A percentile compares a stretch with the other conserved stretches of the same genome.
These are phyloP conservation scores for Deilephila elpenor DNA, from an alignment of 2,888 invertebrate species.

Conservation along the genomic window DNA sequence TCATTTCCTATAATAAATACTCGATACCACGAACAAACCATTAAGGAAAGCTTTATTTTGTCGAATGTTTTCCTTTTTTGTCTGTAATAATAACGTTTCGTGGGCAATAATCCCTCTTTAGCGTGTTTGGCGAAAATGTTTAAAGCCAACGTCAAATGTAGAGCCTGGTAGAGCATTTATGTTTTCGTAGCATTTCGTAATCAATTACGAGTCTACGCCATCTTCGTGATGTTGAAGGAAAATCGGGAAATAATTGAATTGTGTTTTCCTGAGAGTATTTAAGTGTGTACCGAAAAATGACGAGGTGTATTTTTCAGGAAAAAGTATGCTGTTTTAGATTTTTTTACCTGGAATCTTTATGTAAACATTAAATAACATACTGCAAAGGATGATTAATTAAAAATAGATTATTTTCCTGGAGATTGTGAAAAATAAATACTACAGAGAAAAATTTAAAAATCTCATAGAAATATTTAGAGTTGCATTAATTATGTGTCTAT, in stretches of 20 bases:
- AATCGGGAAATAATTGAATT: conserved; percentile 6
- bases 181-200: conserved; percentile 13
- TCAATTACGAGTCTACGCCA: conserved; percentile 5
- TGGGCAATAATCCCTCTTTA: conserved; percentile 13
- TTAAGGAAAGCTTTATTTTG: neutral
- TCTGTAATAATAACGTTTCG: conserved; percentile 1
- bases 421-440: too few relatives aligned
- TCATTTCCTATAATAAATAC: neutral
- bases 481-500: too few relatives aligned
- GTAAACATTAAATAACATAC: too few relatives aligned
- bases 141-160: conserved; percentile 11
- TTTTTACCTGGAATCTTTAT: too few relatives aligned
- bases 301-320: neutral
- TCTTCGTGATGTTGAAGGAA: neutral
- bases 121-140: conserved; percentile 17
- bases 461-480: too few relatives aligned
- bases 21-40: neutral
- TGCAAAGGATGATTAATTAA: too few relatives aligned
- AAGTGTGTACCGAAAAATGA: neutral
- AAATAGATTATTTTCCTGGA: too few relatives aligned
- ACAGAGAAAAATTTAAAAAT: too few relatives aligned
- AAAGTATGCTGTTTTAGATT: too few relatives aligned
- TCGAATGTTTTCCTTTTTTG: conserved; percentile 6
- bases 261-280: neutral
- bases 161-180: conserved; percentile 10